Evolutionary conservation across 2,797 vertebrate genomes (phyloP).

Genomic region (Poeciliopsis presidionis): DNA sequence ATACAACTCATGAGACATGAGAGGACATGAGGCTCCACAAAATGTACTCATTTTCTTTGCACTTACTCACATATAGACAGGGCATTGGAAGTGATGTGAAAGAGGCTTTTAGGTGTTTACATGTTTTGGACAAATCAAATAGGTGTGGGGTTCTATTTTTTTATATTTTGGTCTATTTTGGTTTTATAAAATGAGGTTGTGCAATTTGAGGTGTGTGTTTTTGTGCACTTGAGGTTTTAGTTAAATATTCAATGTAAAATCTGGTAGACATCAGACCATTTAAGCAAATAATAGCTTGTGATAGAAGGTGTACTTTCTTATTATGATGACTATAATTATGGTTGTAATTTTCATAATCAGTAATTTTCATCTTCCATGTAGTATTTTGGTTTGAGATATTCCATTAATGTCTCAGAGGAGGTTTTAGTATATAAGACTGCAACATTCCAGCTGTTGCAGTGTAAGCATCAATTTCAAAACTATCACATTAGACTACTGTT

Average conservation of each 20-base stretch:
- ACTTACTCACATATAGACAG: neutral
- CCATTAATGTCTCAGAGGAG: neutral
- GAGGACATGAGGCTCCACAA: neutral
- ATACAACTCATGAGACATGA: neutral
- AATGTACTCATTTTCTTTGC: neutral
- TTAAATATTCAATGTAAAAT: neutral
- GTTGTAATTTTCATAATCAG: neutral
- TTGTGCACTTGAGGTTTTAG: neutral
- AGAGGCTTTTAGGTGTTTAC: neutral
- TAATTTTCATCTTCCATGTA: neutral
- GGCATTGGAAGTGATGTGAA: neutral
- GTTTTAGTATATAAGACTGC: constrained; percentile 2
- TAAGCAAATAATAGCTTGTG: neutral
- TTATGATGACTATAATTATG: constrained; percentile 1
- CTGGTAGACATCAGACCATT: neutral
- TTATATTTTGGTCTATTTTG: neutral
- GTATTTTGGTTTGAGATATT: neutral
- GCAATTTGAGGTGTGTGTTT: neutral
- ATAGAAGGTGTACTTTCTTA: neutral
- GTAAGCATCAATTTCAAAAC: neutral
- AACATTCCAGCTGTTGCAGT: constrained; percentile 3
- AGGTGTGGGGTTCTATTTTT: neutral
- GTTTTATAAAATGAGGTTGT: neutral
- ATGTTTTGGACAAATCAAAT: neutral
- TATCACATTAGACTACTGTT: constrained; percentile 8